Conservation (phyloP, 23 tunicate species). For the Trididemnum clinides region DNA sequence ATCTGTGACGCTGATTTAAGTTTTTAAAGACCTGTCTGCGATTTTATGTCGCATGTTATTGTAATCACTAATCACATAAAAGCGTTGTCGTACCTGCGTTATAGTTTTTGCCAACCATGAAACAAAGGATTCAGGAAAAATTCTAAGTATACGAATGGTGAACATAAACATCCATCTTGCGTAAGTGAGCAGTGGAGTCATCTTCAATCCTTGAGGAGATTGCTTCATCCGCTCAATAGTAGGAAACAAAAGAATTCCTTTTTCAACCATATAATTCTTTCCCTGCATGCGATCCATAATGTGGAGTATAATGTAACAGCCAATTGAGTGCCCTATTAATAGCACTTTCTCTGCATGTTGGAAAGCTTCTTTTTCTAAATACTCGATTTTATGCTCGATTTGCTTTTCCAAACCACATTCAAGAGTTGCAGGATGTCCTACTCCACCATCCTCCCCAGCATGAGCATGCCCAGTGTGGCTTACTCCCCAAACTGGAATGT, state of each 20-base stretch:
- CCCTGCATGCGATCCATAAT: constrained; percentile 57
- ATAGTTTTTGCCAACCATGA: constrained; percentile 12
- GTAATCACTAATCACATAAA: too few species aligned
- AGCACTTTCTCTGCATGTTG: constrained; percentile 64
- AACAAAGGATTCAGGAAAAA: constrained; percentile 44
- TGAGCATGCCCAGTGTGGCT: constrained; percentile 79
- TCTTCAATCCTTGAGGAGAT: constrained; percentile 69
- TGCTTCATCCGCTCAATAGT: constrained; percentile 77
- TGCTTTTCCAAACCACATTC: constrained; percentile 71
- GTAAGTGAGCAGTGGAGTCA: constrained; percentile 65
- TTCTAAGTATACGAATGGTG: background rate
- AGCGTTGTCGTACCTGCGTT: constrained; percentile 15
- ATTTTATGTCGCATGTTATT: too few species aligned
- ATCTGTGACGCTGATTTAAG: too few species aligned
- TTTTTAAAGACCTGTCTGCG: too few species aligned
- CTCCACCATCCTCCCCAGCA: background rate
- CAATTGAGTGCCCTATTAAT: constrained; percentile 93
- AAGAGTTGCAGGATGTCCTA: constrained; percentile 44
- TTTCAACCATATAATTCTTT: background rate
- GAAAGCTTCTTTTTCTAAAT: constrained; percentile 52
- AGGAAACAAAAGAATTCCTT: constrained; percentile 81
- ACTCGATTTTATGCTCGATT: constrained; percentile 68
- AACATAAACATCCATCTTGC: constrained; percentile 51
- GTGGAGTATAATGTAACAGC: constrained; percentile 86
- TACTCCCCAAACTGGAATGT: constrained; percentile 77